phyloP scores from a whole-genome alignment of 2,797 vertebrate genomes.

The Notoglanidium macrostoma region DNA sequence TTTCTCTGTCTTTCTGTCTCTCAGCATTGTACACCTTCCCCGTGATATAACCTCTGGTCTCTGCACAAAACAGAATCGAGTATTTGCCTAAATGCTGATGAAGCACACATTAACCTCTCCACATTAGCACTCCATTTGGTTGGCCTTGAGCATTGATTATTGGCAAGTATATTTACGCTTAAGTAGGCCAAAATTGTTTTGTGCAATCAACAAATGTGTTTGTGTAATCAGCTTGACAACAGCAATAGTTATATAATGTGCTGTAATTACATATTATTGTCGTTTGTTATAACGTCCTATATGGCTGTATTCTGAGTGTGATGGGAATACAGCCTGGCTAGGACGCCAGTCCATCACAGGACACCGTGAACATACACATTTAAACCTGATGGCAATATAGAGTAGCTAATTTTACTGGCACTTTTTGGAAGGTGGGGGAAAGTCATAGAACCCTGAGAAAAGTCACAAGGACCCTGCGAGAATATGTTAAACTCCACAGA shows the following conservation, averaged over 20 bases:
- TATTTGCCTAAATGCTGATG: slow-evolving; percentile 36
- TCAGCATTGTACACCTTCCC: neutral
- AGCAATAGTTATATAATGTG: neutral
- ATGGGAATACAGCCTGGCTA: neutral
- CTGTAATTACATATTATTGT: neutral
- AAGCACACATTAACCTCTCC: slow-evolving; percentile 42
- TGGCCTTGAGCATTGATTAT: slow-evolving; percentile 46
- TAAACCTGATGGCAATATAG: neutral
- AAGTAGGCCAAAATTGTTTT: slow-evolving; percentile 14
- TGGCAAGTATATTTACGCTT: slow-evolving; percentile 19
- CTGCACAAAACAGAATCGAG: slow-evolving; percentile 11
- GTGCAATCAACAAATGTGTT: slow-evolving; percentile 22
- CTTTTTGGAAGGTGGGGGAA: neutral
- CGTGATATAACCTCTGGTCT: slow-evolving; percentile 30
- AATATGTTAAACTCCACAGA: neutral
- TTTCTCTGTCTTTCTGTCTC: neutral
- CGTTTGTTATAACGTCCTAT: neutral
- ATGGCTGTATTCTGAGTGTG: neutral
- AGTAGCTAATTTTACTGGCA: neutral
- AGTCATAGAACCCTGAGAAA: neutral
- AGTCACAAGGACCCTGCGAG: neutral
- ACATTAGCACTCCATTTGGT: slow-evolving; percentile 36
- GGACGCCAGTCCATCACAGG: neutral
- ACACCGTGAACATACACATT: neutral
- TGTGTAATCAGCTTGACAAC: slow-evolving; percentile 3